Evolutionary conservation across 2,888 invertebrate species (phyloP).

Genomic region (Aleiodes testaceus): DNA sequence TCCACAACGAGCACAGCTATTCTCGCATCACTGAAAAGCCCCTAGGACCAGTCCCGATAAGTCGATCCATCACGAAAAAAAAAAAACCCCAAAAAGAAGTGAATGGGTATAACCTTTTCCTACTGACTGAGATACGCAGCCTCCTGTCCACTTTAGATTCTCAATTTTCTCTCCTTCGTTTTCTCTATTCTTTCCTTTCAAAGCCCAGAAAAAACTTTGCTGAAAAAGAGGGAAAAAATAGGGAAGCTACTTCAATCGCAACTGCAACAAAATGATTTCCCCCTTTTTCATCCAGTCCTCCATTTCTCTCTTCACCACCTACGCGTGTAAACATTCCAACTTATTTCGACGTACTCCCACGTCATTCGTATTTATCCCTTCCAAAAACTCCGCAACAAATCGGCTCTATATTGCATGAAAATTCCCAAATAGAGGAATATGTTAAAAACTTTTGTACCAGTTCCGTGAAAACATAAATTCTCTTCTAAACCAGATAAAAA

Average conservation of each 20-base stretch:
- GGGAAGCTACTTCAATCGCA: constrained; percentile 35
- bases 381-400: constrained; percentile 15
- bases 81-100: constrained; percentile 59
- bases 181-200: constrained; percentile 18
- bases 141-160: constrained; percentile 37
- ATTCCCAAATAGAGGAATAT: constrained; percentile 7
- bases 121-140: constrained; percentile 56
- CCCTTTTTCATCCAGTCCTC: not conserved
- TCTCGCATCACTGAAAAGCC: constrained; percentile 43
- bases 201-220: constrained; percentile 46
- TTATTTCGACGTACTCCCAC: constrained; percentile 1
- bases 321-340: not conserved
- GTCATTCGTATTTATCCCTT: constrained; percentile 21
- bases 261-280: constrained; percentile 53
- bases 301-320: not conserved
- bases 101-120: constrained; percentile 58
- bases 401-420: constrained; percentile 12
- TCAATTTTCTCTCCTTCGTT: constrained; percentile 24
- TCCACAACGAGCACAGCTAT: constrained; percentile 33
- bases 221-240: not conserved
- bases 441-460: constrained; percentile 10
- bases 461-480: too few relatives aligned
- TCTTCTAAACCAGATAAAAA: too few relatives aligned
- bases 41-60: constrained; percentile 57
- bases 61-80: constrained; percentile 62